Base-by-base conservation (phyloP, 2,797 vertebrate species). In the Cephalopachus bancanus region DNA sequence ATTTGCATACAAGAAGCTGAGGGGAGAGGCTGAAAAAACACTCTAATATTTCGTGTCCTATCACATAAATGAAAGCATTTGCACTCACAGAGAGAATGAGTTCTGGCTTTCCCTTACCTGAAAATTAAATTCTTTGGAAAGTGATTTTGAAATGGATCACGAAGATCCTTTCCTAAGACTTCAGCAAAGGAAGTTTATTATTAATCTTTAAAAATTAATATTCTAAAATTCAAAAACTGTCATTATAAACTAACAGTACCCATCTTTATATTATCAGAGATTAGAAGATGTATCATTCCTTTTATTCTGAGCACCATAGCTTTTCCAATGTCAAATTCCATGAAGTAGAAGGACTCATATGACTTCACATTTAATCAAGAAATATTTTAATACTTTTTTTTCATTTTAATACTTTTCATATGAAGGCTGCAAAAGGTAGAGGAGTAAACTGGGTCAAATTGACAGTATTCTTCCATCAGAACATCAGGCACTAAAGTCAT, bases 81-180 rank as follows among this genome's bases (percentile, higher is more conserved):
- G 49, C 0, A 12, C 30, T 87, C 26, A 84, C 20, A 67, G n/a
- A 96, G 24, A 5, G 5, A 83, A 64, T 57, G 72, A 28, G 30
- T 62, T 95, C 65, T 78, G 33, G 20, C 55, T 93, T 94, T 83
- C 57, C 30, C 57, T 90, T 93, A 94, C 44, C 7, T 92, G 62
- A 30, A 93, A 94, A 93, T 91, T 62, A 92, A 95, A 37, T 67
- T 28, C n/a, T 89, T 93, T 86, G 69, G 51, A 89, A 96, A 89
- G 3, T 59, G 75, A 95, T 86, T 95, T 93, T n/a, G 37, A 93
- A 96, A 91, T 72, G 7, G 30, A 57, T 89, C 44, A 90, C 81
- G 24, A 69, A 71, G 16, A 92, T 57, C 30, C 1, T 91, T 96
- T 96, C 72, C 17, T 76, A 49, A 71, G 86, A 16, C 57, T 93